Conservation (phyloP, 2,113 vertebrate genomes). For the Pavo muticus region DNA sequence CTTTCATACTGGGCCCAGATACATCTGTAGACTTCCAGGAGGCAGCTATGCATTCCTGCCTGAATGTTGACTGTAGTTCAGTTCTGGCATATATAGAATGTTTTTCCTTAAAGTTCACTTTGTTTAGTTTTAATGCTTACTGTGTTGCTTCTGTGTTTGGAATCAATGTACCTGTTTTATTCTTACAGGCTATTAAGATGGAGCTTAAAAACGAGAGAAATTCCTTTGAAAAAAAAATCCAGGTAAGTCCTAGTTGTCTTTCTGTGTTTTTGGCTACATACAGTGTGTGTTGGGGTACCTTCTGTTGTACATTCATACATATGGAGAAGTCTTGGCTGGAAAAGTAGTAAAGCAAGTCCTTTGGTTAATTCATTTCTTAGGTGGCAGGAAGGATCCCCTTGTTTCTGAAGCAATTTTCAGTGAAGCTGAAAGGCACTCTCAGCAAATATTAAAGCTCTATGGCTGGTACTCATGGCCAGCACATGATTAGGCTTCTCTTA, state of each 20-base stretch:
- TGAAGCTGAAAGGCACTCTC: background rate
- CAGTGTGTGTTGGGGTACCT: background rate
- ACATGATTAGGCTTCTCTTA: background rate
- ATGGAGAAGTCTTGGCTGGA: background rate
- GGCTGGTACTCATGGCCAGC: background rate
- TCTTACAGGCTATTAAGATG: constrained; percentile 52
- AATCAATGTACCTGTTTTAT: background rate
- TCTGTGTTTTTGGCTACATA: background rate
- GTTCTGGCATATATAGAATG: background rate
- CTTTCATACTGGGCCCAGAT: background rate
- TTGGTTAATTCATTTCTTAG: constrained; percentile 12
- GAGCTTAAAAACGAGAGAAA: constrained; percentile 76
- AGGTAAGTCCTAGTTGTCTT: constrained; percentile 75
- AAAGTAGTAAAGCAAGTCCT: constrained; percentile 3
- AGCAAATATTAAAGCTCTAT: background rate
- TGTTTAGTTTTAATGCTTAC: background rate
- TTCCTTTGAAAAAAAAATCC: constrained; percentile 76
- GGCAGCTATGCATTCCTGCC: background rate
- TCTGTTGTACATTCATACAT: background rate
- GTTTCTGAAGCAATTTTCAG: constrained; percentile 31
- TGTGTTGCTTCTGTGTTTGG: background rate
- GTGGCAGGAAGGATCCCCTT: constrained; percentile 23
- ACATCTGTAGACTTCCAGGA: background rate
- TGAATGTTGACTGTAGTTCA: background rate
- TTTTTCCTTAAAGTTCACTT: background rate